Conservation (phyloP, 2,113 vertebrate species). For the Nycticorax nycticorax region DNA sequence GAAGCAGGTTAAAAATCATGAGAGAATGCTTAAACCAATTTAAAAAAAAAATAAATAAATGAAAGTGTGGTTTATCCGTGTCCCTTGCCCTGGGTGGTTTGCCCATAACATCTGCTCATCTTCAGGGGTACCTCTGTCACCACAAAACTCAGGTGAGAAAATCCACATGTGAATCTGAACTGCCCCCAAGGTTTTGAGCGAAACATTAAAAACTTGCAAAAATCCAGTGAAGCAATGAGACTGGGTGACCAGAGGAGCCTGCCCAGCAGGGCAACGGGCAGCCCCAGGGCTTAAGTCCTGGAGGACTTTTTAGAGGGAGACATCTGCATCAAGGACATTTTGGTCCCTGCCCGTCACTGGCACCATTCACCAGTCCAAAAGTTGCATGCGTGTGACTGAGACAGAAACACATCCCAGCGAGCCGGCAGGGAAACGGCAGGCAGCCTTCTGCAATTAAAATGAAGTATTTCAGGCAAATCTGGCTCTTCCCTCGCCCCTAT, state of each 20-base stretch:
- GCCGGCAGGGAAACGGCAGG: neutral
- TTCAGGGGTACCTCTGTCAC: neutral
- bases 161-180: neutral
- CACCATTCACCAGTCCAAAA: neutral
- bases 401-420: neutral
- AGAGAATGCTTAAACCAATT: neutral
- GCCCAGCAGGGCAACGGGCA: neutral
- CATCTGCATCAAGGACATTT: neutral
- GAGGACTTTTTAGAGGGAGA: neutral
- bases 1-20: neutral
- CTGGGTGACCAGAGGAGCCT: rapidly evolving
- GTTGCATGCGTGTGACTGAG: rapidly evolving
- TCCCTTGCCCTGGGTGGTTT: neutral
- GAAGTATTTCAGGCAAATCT: constrained; percentile 9
- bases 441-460: constrained; percentile 29
- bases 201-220: neutral
- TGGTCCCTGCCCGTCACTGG: neutral
- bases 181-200: neutral
- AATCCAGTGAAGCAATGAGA: neutral
- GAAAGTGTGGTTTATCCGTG: neutral
- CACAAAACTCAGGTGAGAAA: neutral
- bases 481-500: neutral
- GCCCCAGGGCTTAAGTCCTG: neutral
- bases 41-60: neutral
- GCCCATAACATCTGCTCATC: neutral